These are phyloP conservation scores for Scylla paramamosain DNA, from an alignment of 1,140 invertebrate species.

Conservation along the genomic window DNA sequence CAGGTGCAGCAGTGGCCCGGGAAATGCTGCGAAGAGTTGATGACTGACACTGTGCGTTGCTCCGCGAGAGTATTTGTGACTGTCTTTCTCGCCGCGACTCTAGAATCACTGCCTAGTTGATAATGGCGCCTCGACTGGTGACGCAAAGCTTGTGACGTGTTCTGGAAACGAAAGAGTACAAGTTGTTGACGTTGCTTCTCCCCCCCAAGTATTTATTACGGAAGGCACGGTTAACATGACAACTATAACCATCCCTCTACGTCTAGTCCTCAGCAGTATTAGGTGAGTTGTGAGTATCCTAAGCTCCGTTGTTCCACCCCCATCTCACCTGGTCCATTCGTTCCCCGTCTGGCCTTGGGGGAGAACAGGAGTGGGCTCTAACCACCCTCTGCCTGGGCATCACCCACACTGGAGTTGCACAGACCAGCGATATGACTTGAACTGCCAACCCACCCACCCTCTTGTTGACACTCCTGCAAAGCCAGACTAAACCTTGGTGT, in stretches of 20 bases:
- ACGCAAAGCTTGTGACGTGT: constrained; percentile 3
- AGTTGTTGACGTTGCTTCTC: neutral
- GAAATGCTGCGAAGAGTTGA: neutral
- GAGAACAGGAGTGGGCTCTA: too few relatives aligned
- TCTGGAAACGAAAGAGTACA: neutral
- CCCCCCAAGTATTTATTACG: neutral
- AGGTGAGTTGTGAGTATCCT: constrained; percentile 72
- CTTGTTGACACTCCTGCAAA: too few relatives aligned
- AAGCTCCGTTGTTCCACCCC: neutral
- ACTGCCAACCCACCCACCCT: too few relatives aligned
- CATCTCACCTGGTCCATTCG: too few relatives aligned
- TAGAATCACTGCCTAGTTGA: neutral
- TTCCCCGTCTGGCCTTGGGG: too few relatives aligned
- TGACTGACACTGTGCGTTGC: neutral
- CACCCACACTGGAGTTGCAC: neutral
- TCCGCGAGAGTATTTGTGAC: neutral
- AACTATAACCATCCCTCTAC: constrained; percentile 65
- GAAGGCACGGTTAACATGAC: constrained; percentile 45
- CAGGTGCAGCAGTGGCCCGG: neutral
- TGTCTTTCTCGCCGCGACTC: neutral
- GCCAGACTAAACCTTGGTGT: too few relatives aligned
- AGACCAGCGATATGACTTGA: too few relatives aligned
- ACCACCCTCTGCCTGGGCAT: too few relatives aligned
- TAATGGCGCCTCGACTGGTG: constrained; percentile 36
- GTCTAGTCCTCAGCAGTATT: constrained; percentile 75